Evolutionary conservation across 2,113 vertebrate genomes (phyloP), one percentile per base, ranked within the genome.

Genomic region (Oryctolagus cuniculus): DNA sequence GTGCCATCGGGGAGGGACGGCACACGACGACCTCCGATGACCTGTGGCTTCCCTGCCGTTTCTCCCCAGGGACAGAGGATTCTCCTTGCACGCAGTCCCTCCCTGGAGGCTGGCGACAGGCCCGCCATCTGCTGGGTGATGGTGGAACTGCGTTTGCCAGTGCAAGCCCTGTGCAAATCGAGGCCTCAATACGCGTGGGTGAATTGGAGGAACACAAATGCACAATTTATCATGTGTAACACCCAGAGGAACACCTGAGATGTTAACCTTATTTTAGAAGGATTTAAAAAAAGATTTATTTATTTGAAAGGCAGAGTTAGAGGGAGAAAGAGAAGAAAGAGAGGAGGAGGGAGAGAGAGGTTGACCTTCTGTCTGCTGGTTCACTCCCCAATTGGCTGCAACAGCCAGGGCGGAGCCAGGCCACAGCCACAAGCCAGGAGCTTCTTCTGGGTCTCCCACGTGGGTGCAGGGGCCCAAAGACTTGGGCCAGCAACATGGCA

Each of bases 51-150:
- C 31, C 21, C 58, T 25, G 51, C 3, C n/a, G 16, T 27, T 61
- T 6, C 21, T 19, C 38, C 70, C 24, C 13, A 58, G 7, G 22
- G 21, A 8, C 4, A 10, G 36, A n/a, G 0, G 72, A 25, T 19
- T 10, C 21, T 53, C 29, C 63, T 27, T 9, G 12, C 1, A 0
- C 15, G 1, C 12, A 13, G 29, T 25, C 96, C 15, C 73, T 58
- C 79, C 27, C 74, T 6, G 19, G 55, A 95, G 91, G 15, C 91
- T 96, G 80, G 88, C 85, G 84, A 7, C 95, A 49, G 91, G 72
- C 93, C 4, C 79, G 96, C 98, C 97, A 98, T 94, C 98, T 98
- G 81, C 98, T 98, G 98, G 97, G 64, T 44, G 55, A 87, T 96
- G 12, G 0, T 58, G 55, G 95, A 96, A 98, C 84, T 93, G 89